Evolutionary conservation across 1,140 invertebrate genomes (phyloP).

Genomic region (Bombus sibiricus): DNA sequence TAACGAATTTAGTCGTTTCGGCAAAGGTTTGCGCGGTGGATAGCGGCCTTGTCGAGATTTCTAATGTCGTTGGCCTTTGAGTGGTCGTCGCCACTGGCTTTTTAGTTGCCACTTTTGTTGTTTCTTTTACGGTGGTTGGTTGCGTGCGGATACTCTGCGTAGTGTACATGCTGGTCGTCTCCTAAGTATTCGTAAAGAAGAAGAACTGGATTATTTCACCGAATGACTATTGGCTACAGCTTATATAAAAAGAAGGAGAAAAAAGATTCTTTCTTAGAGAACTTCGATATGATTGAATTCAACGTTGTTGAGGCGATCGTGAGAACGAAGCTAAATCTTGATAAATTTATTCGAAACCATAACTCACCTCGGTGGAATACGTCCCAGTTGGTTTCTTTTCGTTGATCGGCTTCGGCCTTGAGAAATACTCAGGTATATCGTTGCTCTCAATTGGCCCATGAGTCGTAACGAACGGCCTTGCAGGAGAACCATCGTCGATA

Average conservation of each 20-base stretch:
- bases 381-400: conserved; percentile 64
- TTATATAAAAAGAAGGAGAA: not conserved
- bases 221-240: not conserved
- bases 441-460: conserved; percentile 76
- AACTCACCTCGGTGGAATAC: conserved; percentile 37
- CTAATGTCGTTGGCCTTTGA: conserved; percentile 24
- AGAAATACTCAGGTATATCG: conserved; percentile 78
- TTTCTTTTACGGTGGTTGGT: conserved; percentile 38
- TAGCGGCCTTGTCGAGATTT: conserved; percentile 30
- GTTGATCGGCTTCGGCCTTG: conserved; percentile 72
- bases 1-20: conserved; percentile 52
- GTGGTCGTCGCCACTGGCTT: conserved; percentile 60
- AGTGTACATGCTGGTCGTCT: not conserved
- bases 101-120: conserved; percentile 59
- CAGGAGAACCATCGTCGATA: conserved; percentile 74
- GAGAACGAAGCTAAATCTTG: not conserved
- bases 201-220: not conserved
- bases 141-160: conserved; percentile 35
- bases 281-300: not conserved
- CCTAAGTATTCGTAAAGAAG: conserved; percentile 28
- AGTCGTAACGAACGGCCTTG: conserved; percentile 71
- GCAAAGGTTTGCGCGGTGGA: conserved; percentile 51
- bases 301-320: not conserved
- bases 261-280: not conserved
- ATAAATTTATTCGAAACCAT: not conserved